phyloP scores from a whole-genome alignment of 2,113 vertebrate species.

The Oenanthe melanoleuca region DNA sequence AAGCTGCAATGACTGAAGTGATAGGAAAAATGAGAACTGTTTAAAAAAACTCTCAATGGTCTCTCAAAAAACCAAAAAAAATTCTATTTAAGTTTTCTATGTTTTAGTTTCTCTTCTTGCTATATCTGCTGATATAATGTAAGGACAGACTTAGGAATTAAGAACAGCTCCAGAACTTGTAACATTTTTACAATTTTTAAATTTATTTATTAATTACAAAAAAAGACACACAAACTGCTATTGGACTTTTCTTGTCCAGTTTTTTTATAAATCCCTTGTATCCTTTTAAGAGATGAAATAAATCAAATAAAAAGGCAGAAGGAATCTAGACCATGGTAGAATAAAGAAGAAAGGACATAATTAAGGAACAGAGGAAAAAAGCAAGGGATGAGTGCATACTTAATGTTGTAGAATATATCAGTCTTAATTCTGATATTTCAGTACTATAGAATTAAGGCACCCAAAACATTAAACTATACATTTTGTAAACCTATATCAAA shows the following conservation, averaged over 20 bases:
- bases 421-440: neutral
- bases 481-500: neutral
- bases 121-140: neutral
- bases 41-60: neutral
- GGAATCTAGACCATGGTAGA: neutral
- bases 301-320: neutral
- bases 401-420: neutral
- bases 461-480: neutral
- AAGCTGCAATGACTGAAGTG: neutral
- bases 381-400: neutral
- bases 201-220: neutral
- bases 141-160: neutral
- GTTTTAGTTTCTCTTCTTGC: neutral
- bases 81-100: neutral
- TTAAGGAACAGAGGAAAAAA: neutral
- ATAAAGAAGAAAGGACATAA: neutral
- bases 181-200: neutral
- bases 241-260: neutral
- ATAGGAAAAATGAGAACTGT: neutral
- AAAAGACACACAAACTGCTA: neutral
- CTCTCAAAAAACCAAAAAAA: neutral
- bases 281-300: neutral
- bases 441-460: neutral
- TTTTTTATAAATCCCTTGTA: neutral
- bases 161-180: neutral